Base-by-base conservation (phyloP, 1,140 invertebrate genomes). In the Polypedilum pembai region DNA sequence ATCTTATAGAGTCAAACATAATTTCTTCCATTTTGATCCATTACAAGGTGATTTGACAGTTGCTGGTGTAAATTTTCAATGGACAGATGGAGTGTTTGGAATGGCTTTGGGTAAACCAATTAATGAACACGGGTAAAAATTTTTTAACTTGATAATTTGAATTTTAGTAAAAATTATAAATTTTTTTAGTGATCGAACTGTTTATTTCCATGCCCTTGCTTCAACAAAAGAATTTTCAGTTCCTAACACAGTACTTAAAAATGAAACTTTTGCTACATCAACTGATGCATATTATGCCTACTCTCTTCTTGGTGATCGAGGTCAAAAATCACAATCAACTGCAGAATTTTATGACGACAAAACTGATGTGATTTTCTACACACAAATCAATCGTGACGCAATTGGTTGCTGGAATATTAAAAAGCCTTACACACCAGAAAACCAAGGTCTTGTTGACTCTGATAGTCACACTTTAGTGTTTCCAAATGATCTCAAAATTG, bases 21-120 rank as follows among this genome's bases (percentile, higher is more conserved):
- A 92, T 79, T 94, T 88, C 82, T 93, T 94, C 86, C 85, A 91
- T 81, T 91, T 92, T 74, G 91, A 94, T 79, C 91, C 91, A 0
- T 79, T 92, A 8, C 83, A 89, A 75, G 90, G 90, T 8, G 86
- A 90, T 74, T 91, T 87, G 78, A 89, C 88, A 77, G 85, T 92
- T 7, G 88, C 85, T 20, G 90, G 90, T 5, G 85, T 90, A 3
- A 87, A 88, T 76, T 92, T 92, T 85, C 90, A 92, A 79, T 92
- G 90, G 90, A 90, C 88, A 0, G 91, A 92, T 79, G 90, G 91
- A 8, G 83, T 92, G 0, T 91, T 92, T 75, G 88, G 88, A 40
- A 75, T 92, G 75, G 88, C 90, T 3, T 79, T 92, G 18, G 88
- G 88, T 1, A 84, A 86, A 21, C 81, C 81, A n/a, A 83, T 84